Evolutionary conservation across 2,113 vertebrate species (phyloP), one percentile per base, ranked within the genome.

Genomic region (Microcebus griseorufus): DNA sequence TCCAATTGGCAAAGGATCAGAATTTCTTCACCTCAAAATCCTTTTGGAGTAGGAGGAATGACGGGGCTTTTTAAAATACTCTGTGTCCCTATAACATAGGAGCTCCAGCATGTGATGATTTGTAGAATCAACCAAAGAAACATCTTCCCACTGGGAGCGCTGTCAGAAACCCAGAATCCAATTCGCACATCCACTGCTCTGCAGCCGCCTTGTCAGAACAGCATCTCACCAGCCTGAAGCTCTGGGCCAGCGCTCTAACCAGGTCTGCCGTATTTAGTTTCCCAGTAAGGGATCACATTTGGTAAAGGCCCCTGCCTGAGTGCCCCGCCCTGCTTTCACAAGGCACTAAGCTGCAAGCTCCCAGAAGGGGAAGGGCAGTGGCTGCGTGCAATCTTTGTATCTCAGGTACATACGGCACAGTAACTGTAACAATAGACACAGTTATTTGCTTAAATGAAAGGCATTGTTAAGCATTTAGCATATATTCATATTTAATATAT

Each of bases 1-100:
- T 97, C 78, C 86, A 95, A 96, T 98, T 98, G 97, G 58, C 17
- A 65, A 83, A 39, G n/a, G 48, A 25, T 83, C 91, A 32, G 29
- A 34, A 62, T 96, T 97, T 89, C 80, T 45, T 75, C 51, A 85
- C 20, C 45, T 96, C 7, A 64, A 76, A 97, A 85, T 65, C 42
- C 5, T 39, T 79, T 32, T 27, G 20, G 64, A 87, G 84, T 70
- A 89, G 72, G 89, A 93, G 73, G 1, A 12, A 75, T 58, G 13
- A 18, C 42, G 34, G 17, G 58, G 64, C 12, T 55, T 27, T 67
- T 79, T 39, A 72, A 72, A 82, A 85, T 42, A 18, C 1, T 20
- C 9, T 14, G 5, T 64, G 39, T 48, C 72, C 45, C 17, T 65
- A 10, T 58, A 79, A 87, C 16, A 62, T 55, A 67, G 5, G 11